Evolutionary conservation across 2,113 vertebrate genomes (phyloP), one percentile per base, ranked within the genome.

Genomic region (Centropristis striata): DNA sequence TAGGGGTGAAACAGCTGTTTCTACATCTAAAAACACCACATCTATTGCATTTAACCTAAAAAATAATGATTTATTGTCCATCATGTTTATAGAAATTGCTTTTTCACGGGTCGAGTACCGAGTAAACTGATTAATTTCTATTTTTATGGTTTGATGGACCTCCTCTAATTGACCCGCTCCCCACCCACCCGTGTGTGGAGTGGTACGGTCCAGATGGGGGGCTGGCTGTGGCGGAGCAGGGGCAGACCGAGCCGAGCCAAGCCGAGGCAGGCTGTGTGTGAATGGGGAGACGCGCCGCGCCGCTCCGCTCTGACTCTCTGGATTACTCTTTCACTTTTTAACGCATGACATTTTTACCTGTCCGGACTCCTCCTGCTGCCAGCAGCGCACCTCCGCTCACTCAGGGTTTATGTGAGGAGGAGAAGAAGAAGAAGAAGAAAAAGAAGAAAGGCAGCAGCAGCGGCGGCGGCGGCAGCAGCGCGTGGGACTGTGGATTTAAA

Each of bases 401-500:
- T 4, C 51, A 49, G 51, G 61, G 32, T 64, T 18, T 4, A 58
- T 27, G 60, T 21, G 23, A 75, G 59, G 13, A 70, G 80, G 2
- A 46, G 72, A 10, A 32, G 69, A 58, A 51, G 65, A 18, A 50
- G 71, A 15, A 18, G 46, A 20, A 71, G n/a, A 18, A 58, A n/a
- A 13, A 66, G 49, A 53, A 46, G 53, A 51, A 67, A 73, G 23
- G 59, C 50, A 27, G 14, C n/a, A n/a, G 68, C 41, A 61, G 74
- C 51, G 9, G 76, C 58, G 2, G 73, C 36, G 20, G 72, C 21
- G 82, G 15, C 42, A 28, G 28, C 59, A 18, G 59, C 77, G 85
- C 85, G 83, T 80, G 85, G 64, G 78, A 71, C 76, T 37, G 74
- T 78, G 91, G 89, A 87, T 85, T 88, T 88, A 86, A 87, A 87